Evolutionary conservation across 2,797 vertebrate genomes (phyloP).

Genomic region (Pseudomugil tenellus): DNA sequence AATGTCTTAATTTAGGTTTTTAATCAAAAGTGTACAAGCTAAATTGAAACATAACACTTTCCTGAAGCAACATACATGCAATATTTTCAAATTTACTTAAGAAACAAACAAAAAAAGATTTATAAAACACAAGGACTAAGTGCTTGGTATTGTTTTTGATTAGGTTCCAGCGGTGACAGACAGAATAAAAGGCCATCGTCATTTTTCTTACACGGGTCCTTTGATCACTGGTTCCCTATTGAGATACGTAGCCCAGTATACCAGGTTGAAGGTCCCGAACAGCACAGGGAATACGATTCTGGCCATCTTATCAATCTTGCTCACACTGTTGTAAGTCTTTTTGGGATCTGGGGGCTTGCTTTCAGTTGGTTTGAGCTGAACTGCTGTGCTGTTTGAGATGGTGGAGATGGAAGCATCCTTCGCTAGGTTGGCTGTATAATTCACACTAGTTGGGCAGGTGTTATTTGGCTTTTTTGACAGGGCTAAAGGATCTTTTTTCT

Average conservation of each 20-base stretch:
- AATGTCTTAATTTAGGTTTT: slow-evolving; percentile 37
- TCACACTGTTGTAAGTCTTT: slow-evolving; percentile 99
- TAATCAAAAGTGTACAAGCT: slow-evolving; percentile 84
- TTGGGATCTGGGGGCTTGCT: slow-evolving; percentile 90
- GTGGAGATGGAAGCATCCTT: slow-evolving; percentile 90
- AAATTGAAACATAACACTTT: slow-evolving; percentile 88
- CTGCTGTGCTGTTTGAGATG: slow-evolving; percentile 86
- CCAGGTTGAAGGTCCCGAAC: slow-evolving; percentile 97
- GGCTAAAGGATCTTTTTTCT: slow-evolving; percentile 93
- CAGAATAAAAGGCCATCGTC: slow-evolving; percentile 54
- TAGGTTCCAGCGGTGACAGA: slow-evolving; percentile 62
- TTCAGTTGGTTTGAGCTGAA: slow-evolving; percentile 87
- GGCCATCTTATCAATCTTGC: slow-evolving; percentile 99
- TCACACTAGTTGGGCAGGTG: slow-evolving; percentile 87
- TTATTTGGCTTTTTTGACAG: slow-evolving; percentile 91
- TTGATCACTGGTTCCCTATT: slow-evolving; percentile 95
- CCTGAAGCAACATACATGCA: slow-evolving; percentile 90
- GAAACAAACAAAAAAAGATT: slow-evolving; percentile 57
- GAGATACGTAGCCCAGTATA: slow-evolving; percentile 98
- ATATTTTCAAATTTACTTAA: slow-evolving; percentile 54
- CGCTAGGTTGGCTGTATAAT: slow-evolving; percentile 90
- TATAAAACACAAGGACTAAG: slow-evolving; percentile 74
- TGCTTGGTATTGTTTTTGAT: slow-evolving; percentile 78
- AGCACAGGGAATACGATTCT: slow-evolving; percentile 95
- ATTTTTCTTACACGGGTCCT: slow-evolving; percentile 82